phyloP scores from a whole-genome alignment of 1,140 invertebrate species.

The Heliconius himera region DNA sequence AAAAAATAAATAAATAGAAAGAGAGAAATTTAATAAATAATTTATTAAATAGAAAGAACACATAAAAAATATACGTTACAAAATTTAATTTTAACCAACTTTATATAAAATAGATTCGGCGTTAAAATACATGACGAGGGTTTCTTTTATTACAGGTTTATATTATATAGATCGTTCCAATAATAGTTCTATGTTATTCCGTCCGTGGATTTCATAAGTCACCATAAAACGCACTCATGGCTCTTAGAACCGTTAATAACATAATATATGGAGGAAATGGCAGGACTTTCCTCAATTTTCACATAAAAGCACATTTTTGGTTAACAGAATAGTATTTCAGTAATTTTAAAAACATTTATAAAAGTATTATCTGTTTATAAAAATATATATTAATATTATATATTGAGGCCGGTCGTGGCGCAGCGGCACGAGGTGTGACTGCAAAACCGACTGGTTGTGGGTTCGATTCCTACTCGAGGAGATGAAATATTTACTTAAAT shows the following conservation, averaged over 20 bases:
- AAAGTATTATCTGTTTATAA: too few species aligned
- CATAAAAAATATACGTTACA: too few species aligned
- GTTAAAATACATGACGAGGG: neutral
- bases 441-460: too few species aligned
- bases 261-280: neutral
- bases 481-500: too few species aligned
- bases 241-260: neutral
- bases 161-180: neutral
- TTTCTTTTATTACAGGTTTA: neutral
- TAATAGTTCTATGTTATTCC: slow-evolving; percentile 4
- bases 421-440: too few species aligned
- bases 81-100: neutral
- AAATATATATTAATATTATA: too few species aligned
- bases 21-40: too few species aligned
- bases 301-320: neutral
- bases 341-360: too few species aligned
- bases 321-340: neutral
- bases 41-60: too few species aligned
- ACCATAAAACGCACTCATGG: slow-evolving; percentile 9
- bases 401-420: too few species aligned
- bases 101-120: neutral
- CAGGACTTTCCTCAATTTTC: neutral
- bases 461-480: too few species aligned
- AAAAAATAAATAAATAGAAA: too few species aligned
- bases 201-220: neutral